phyloP scores from a whole-genome alignment of 2,113 vertebrate genomes.

The Phoenicopterus ruber region DNA sequence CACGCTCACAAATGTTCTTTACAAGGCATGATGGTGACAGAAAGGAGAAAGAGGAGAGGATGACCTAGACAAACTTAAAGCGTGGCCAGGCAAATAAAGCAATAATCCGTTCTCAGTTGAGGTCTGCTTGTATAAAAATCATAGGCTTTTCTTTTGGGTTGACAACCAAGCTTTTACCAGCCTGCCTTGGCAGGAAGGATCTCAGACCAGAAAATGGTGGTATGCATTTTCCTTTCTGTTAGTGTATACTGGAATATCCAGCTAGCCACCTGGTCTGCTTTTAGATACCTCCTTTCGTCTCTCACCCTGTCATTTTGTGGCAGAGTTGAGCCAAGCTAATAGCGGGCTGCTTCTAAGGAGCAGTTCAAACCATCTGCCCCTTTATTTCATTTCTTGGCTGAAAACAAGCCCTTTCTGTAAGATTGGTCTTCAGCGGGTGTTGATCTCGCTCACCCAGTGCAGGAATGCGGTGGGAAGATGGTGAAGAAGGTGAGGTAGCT shows the following conservation, averaged over 20 bases:
- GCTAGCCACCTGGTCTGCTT: not conserved
- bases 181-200: not conserved
- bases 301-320: not conserved
- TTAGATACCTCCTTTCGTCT: not conserved
- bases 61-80: too few relatives aligned
- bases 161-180: not conserved
- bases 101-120: not conserved
- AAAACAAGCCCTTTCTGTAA: not conserved
- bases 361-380: not conserved
- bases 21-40: not conserved
- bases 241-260: rapidly evolving
- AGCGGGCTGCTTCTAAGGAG: not conserved
- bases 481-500: not conserved
- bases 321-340: not conserved
- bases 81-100: not conserved
- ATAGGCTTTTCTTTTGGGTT: not conserved
- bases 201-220: not conserved
- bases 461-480: not conserved
- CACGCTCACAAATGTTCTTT: not conserved
- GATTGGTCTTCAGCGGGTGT: not conserved
- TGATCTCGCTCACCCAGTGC: not conserved
- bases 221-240: not conserved
- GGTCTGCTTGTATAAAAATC: not conserved
- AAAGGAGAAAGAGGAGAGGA: too few relatives aligned
- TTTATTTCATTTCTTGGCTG: not conserved